Evolutionary conservation across 2,113 vertebrate species (phyloP).

Genomic region (Varanus komodoensis): DNA sequence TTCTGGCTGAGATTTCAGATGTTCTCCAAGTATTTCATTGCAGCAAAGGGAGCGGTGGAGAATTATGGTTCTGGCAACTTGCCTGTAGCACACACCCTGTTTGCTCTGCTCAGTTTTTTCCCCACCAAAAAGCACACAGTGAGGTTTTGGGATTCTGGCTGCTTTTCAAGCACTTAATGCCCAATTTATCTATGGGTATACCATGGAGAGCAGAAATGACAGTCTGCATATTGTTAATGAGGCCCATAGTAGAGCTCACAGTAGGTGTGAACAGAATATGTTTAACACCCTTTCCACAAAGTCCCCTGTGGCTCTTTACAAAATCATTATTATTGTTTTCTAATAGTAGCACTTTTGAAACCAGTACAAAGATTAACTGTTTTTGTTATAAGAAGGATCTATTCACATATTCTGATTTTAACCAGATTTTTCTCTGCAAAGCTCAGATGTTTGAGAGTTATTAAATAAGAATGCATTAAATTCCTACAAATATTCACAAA

Average conservation of each 20-base stretch:
- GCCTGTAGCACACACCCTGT: background rate
- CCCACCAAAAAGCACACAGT: background rate
- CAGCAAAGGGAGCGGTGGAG: background rate
- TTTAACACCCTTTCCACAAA: background rate
- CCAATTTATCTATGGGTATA: background rate
- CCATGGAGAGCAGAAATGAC: background rate
- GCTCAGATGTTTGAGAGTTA: background rate
- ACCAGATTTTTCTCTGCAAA: background rate
- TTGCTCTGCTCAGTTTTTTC: background rate
- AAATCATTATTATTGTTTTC: background rate
- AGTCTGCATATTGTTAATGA: background rate
- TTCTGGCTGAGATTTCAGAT: background rate
- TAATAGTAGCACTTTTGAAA: constrained; percentile 4
- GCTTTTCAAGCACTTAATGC: too few species aligned
- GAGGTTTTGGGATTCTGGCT: too few species aligned
- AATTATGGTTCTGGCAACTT: background rate
- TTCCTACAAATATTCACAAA: background rate
- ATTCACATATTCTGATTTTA: background rate
- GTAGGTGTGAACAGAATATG: background rate
- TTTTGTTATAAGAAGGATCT: constrained; percentile 6
- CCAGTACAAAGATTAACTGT: background rate
- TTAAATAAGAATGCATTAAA: background rate
- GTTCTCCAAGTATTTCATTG: background rate
- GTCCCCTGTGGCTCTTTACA: constrained; percentile 3
- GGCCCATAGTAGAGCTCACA: background rate